A percentile compares a stretch with the other conserved stretches of the same genome.
Evolutionary conservation across 2,113 vertebrate species (phyloP).

Genomic region (Tylochromis polylepis): DNA sequence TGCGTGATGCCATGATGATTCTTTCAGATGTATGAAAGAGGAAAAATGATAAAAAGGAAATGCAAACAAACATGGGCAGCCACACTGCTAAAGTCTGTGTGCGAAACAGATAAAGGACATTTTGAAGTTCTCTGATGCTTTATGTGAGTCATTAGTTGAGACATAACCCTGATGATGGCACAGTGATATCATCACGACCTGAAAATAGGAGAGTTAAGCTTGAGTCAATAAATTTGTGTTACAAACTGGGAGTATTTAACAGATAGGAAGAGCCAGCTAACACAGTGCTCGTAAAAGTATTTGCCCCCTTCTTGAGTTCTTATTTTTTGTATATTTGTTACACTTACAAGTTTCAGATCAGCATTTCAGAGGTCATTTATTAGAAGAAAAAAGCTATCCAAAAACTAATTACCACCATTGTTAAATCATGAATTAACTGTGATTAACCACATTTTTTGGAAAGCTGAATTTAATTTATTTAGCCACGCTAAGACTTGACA

Average conservation of each 20-base stretch:
- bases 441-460: background rate
- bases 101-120: background rate
- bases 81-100: background rate
- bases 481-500: background rate
- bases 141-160: background rate
- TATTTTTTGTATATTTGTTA: background rate
- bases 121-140: background rate
- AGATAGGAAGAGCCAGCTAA: background rate
- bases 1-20: background rate
- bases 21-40: background rate
- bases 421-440: background rate
- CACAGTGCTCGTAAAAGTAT: background rate
- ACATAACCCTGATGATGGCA: background rate
- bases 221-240: background rate
- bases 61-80: background rate
- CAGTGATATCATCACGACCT: background rate
- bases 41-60: background rate
- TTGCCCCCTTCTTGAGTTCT: background rate
- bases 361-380: background rate
- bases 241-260: background rate
- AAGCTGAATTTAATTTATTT: background rate
- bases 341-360: background rate
- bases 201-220: background rate
- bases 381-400: background rate
- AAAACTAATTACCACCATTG: background rate